phyloP scores from a whole-genome alignment of 2,888 invertebrate genomes.

The Nephrotoma appendiculata region DNA sequence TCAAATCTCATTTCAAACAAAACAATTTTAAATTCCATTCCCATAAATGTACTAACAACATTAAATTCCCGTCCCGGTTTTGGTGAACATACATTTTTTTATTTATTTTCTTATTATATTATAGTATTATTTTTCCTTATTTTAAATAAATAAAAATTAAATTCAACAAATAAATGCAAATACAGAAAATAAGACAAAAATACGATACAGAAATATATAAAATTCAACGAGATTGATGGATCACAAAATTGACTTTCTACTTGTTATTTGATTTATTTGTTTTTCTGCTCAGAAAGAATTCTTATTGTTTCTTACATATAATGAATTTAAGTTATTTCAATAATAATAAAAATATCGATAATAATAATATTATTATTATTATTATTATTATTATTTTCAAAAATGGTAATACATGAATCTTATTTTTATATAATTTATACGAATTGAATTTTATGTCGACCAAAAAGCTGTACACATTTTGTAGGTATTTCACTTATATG shows the following conservation, averaged over 20 bases:
- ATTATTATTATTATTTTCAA: neutral
- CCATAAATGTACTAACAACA: neutral
- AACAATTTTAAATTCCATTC: neutral
- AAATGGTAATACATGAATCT: neutral
- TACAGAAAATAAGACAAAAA: neutral
- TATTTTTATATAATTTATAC: neutral
- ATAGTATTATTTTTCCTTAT: neutral
- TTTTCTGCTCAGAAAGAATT: neutral
- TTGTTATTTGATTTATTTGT: neutral
- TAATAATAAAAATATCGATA: neutral
- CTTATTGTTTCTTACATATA: neutral
- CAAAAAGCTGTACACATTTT: neutral
- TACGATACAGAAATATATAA: neutral
- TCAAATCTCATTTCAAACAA: neutral
- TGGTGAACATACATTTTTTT: neutral
- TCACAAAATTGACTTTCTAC: slow-evolving; percentile 4
- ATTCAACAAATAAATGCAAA: neutral
- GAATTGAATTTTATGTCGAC: neutral
- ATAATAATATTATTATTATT: neutral
- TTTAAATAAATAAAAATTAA: neutral
- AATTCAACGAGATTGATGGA: slow-evolving; percentile 1
- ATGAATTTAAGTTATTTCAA: neutral
- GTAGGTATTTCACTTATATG: neutral
- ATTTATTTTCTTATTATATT: neutral
- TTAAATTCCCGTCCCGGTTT: neutral